Base-by-base conservation (phyloP, 2,113 vertebrate species). In the Pygoscelis adeliae region DNA sequence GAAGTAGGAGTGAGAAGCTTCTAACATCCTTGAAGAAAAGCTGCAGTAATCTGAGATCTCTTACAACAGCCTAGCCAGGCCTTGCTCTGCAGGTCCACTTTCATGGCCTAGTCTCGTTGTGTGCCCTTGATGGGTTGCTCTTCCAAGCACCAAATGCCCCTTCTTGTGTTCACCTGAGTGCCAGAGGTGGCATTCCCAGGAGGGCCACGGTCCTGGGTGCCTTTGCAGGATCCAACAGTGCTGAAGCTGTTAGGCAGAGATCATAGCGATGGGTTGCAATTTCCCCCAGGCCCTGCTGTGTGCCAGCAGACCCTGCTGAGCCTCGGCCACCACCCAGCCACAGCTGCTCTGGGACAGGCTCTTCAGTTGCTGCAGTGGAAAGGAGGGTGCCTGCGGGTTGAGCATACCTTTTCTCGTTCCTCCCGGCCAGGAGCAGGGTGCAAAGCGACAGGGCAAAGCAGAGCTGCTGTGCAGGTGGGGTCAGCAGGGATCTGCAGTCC, bases 251-350 rank as follows among this genome's bases (percentile, higher is more conserved):
- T 30, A 7, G 34, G 58, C 46, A 66, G 38, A 59, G 38, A 17
- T 53, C 20, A 5, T 13, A 40, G 58, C 3, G 0, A 26, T 59
- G 34, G 17, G 34, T 14, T 78, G 38, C 46, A 3, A 5, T 36
- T 66, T 72, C 52, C 25, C 18, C 49, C 55, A 56, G 42, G 49
- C 15, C 42, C 70, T 25, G 16, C 30, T 58, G 25, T 19, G 61
- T 59, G 22, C 55, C 32, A 38, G 62, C 58, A 78, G 44, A 66
- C 14, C 52, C 44, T 27, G 58, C 44, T 49, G 55, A 59, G 59
- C 66, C 32, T 71, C 2, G 0, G 17, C 25, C 49, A 32, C 29
- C 44, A 63, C 13, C 12, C 44, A 46, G 16, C 38, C 2, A 0
- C 63, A 5, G 11, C 20, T 50, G 25, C 44, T 55, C 22, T 63